These are phyloP conservation scores for Lepas anatifera DNA, from an alignment of 2,888 invertebrate species.

Conservation along the genomic window DNA sequence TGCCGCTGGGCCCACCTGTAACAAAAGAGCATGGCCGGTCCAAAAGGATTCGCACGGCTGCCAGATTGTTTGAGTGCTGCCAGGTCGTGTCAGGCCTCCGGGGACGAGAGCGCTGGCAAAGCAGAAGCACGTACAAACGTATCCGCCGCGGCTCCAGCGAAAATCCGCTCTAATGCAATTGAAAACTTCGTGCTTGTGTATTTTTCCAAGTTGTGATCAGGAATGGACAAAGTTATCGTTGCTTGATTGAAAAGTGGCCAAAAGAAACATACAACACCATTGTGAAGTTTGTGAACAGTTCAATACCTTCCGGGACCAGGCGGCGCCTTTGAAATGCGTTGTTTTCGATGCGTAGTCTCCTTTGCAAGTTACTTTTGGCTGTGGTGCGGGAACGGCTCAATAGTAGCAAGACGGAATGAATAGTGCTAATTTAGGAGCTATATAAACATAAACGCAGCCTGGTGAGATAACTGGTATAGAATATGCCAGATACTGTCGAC, in stretches of 20 bases:
- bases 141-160: background rate
- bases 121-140: background rate
- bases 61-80: background rate
- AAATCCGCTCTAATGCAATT: background rate
- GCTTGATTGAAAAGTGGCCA: slow-evolving; percentile 1
- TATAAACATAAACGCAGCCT: no score
- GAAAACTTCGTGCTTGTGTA: slow-evolving; percentile 5
- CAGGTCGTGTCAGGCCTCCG: background rate
- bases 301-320: background rate
- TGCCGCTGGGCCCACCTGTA: background rate
- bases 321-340: background rate
- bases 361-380: background rate
- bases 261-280: background rate
- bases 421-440: no score
- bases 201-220: slow-evolving; percentile 4
- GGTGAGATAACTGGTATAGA: no score
- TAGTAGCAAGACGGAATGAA: no score
- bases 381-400: no score
- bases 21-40: background rate
- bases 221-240: background rate
- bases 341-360: background rate
- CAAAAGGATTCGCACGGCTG: background rate
- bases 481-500: no score
- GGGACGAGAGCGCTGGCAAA: background rate
- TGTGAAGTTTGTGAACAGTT: background rate